Evolutionary conservation across 1,140 invertebrate genomes (phyloP).

Genomic region (Drosophila littoralis): DNA sequence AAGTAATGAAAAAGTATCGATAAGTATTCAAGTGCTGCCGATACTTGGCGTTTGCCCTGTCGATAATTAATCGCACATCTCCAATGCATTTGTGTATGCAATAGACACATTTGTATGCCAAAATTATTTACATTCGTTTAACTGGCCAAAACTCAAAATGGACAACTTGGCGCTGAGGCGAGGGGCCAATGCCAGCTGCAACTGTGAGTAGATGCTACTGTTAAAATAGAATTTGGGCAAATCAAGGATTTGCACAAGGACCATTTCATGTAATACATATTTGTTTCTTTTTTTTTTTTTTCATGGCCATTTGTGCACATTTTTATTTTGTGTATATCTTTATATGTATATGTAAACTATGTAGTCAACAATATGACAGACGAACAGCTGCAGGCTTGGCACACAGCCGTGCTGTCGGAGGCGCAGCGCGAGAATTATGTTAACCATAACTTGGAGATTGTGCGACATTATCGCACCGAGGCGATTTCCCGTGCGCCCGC

Average conservation of each 20-base stretch:
- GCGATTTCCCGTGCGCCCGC: slow-evolving; percentile 27
- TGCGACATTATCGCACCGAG: slow-evolving; percentile 45
- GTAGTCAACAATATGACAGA: slow-evolving; percentile 50
- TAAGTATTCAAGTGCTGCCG: background rate
- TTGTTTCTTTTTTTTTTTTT: slow-evolving; percentile 4
- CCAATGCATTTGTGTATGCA: slow-evolving; percentile 27
- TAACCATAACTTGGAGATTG: slow-evolving; percentile 49
- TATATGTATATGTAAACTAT: background rate
- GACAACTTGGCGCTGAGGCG: slow-evolving; percentile 2
- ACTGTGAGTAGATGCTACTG: background rate
- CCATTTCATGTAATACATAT: slow-evolving; percentile 4
- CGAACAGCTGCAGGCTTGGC: slow-evolving; percentile 42
- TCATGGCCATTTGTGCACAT: slow-evolving; percentile 19
- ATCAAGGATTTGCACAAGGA: background rate
- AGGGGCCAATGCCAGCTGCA: slow-evolving; percentile 2
- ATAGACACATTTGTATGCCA: slow-evolving; percentile 12
- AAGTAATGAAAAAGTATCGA: no score
- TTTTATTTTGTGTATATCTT: background rate
- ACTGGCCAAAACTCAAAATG: background rate
- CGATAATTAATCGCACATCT: slow-evolving; percentile 6
- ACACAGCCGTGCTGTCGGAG: slow-evolving; percentile 27
- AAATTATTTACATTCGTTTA: background rate
- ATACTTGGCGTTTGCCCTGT: background rate
- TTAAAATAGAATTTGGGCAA: background rate
- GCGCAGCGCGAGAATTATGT: slow-evolving; percentile 52